Evolutionary conservation across 2,888 invertebrate species (phyloP), one percentile per base, ranked within the genome.

Genomic region (Physocephala rufipes): DNA sequence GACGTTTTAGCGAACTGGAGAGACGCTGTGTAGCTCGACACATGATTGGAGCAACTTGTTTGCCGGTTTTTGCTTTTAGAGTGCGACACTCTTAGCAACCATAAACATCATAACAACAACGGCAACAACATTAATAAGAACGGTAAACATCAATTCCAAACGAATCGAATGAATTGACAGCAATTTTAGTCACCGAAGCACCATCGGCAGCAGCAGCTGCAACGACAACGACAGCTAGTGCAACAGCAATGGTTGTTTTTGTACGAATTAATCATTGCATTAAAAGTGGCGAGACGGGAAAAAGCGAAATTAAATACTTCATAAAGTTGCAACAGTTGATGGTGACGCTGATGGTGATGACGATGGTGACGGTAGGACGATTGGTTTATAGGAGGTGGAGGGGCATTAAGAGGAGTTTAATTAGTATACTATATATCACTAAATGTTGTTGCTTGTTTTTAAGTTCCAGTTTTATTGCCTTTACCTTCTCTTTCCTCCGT

Each of bases 1-100:
- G 36, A 78, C 59, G 53, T 65, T 36, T 36, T 36, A 36, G 36
- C 9, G n/a, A n/a, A n/a, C n/a, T n/a, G n/a, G n/a, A n/a, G n/a
- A n/a, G n/a, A n/a, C n/a, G n/a, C n/a, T n/a, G n/a, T n/a, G n/a
- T n/a, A n/a, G n/a, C n/a, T n/a, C n/a, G n/a, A n/a, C n/a, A n/a
- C 36, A 9, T 9, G n/a, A n/a, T 7, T 9, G 36, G 36, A 4
- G 5, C 36, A 36, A 9, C 36, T 36, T 36, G 36, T 36, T 36
- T 36, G n/a, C n/a, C 36, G 36, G 9, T 36, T 9, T 36, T 36
- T 36, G 36, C 36, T 36, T 2, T 45, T n/a, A n/a, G n/a, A n/a
- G n/a, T n/a, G n/a, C n/a, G n/a, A n/a, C n/a, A n/a, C n/a, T n/a
- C n/a, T n/a, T n/a, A n/a, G n/a, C n/a, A n/a, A n/a, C n/a, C n/a